Conservation (phyloP, 1,140 invertebrate genomes). For the Lepidotrigona ventralis region DNA sequence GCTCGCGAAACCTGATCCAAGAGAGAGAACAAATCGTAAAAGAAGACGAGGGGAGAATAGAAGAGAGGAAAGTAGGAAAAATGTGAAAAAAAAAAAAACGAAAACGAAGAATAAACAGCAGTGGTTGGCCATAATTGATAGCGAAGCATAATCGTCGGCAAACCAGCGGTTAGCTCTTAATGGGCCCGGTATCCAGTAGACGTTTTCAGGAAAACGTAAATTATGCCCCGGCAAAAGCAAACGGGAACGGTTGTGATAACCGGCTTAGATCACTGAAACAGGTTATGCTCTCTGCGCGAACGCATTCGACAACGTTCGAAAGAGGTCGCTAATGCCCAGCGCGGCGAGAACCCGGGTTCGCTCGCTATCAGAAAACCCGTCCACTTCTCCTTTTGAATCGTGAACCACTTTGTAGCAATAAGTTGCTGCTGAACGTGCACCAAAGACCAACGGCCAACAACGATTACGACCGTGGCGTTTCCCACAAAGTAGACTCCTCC, state of each 20-base stretch:
- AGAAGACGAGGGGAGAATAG: no score
- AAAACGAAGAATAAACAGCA: background rate
- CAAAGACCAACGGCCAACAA: background rate
- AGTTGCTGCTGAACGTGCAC: constrained; percentile 43
- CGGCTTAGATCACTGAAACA: constrained; percentile 68
- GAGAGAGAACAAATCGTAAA: background rate
- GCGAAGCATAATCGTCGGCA: constrained; percentile 39
- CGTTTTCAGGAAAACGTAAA: constrained; percentile 56
- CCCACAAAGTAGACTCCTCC: constrained; percentile 1
- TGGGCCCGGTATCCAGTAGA: constrained; percentile 39
- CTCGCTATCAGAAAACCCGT: constrained; percentile 32
- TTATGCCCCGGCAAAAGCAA: constrained; percentile 59
- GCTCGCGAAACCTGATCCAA: background rate
- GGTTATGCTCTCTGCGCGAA: constrained; percentile 41
- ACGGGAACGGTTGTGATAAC: constrained; percentile 72
- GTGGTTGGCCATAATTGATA: constrained; percentile 35
- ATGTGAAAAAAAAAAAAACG: background rate
- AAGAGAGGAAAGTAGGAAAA: background rate
- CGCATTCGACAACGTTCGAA: constrained; percentile 30
- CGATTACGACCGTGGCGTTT: background rate
- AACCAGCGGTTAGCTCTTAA: constrained; percentile 50
- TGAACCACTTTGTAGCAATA: constrained; percentile 59
- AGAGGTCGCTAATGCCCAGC: constrained; percentile 28
- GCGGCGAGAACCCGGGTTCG: constrained; percentile 7
- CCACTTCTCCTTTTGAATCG: constrained; percentile 51